Evolutionary conservation across 1,140 invertebrate genomes (phyloP).

Genomic region (Drosophila virilis): DNA sequence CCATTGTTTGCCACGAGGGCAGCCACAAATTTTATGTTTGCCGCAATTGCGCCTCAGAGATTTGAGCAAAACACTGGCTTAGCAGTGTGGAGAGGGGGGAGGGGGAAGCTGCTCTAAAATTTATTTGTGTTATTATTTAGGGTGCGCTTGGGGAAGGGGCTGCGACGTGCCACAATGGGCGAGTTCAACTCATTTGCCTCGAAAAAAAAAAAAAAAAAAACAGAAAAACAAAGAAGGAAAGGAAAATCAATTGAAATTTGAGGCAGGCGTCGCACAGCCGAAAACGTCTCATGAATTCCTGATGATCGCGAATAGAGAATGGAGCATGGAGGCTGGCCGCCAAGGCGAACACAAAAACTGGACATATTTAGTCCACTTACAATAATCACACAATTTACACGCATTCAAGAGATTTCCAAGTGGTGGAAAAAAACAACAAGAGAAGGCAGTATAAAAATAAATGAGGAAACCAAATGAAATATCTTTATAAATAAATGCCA

Average conservation of each 20-base stretch:
- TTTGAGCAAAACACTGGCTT: slow-evolving; percentile 29
- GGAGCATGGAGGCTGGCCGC: background rate
- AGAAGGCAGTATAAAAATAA: slow-evolving; percentile 8
- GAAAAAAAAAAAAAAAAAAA: no score
- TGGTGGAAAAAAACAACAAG: slow-evolving; percentile 2
- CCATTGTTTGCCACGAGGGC: slow-evolving; percentile 25
- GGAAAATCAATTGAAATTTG: slow-evolving; percentile 42
- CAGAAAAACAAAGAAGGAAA: background rate
- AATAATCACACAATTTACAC: slow-evolving; percentile 81
- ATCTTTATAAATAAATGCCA: slow-evolving; percentile 71
- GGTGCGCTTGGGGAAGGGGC: slow-evolving; percentile 8
- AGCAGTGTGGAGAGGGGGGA: background rate
- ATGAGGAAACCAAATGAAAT: slow-evolving; percentile 41
- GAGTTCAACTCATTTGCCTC: slow-evolving; percentile 8
- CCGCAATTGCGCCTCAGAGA: slow-evolving; percentile 76
- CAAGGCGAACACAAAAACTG: background rate
- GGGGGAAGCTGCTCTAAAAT: slow-evolving; percentile 55
- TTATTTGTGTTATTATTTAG: slow-evolving; percentile 75
- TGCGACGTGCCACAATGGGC: background rate
- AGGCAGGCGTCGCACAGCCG: slow-evolving; percentile 13
- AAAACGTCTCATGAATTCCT: slow-evolving; percentile 56
- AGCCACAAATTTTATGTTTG: slow-evolving; percentile 62
- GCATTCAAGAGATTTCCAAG: slow-evolving; percentile 41
- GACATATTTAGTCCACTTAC: slow-evolving; percentile 64
- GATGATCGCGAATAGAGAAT: slow-evolving; percentile 17